Base-by-base conservation (phyloP, 2,888 invertebrate species). In the Coenonympha glycerion region DNA sequence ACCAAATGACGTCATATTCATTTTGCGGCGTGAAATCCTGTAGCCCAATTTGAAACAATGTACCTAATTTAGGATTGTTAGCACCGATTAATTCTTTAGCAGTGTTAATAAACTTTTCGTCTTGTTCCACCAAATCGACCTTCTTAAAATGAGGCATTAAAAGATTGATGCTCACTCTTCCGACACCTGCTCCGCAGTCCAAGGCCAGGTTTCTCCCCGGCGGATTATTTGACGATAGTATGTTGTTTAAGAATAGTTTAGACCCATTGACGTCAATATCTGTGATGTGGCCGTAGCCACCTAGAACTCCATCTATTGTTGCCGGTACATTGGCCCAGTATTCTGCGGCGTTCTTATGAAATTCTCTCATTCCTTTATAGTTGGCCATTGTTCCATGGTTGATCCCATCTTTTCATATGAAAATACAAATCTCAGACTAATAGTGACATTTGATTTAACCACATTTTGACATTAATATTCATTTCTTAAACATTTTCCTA, bases 141-240 rank as follows among this genome's bases (percentile, higher is more conserved):
- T 87, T 90, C 8, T 92, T 88, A 78, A 98, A 99, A 58, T 92
- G 79, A 34, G 93, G 91, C 47, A 93, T 85, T 15, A 99, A 84
- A 8, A 99, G 62, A 55, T 94, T 89, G 72, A 96, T 96, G 1
- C 95, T 93, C 31, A 99, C 93, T 63, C 99, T 89, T 0, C 99
- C 99, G 62, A 99, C 99, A 2, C 99, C 99, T 11, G 98, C 95
- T 3, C 99, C 99, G 78, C 99, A 99, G 71, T 99, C 99, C 6
- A 98, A 80, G 1, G 95, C 97, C 54, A 90, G 81, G 37, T 84
- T 77, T 45, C 82, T 90, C 0, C 84, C 90, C 3, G 92, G 92
- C 40, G 80, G 72, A 36, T 69, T 69, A 50, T 91, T 88, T 1
- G 63, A 63, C 9, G 64, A 57, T 48, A 84, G 64, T 49, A 86